Evolutionary conservation across 2,888 invertebrate species (phyloP).

Genomic region (Smittia aterrima): DNA sequence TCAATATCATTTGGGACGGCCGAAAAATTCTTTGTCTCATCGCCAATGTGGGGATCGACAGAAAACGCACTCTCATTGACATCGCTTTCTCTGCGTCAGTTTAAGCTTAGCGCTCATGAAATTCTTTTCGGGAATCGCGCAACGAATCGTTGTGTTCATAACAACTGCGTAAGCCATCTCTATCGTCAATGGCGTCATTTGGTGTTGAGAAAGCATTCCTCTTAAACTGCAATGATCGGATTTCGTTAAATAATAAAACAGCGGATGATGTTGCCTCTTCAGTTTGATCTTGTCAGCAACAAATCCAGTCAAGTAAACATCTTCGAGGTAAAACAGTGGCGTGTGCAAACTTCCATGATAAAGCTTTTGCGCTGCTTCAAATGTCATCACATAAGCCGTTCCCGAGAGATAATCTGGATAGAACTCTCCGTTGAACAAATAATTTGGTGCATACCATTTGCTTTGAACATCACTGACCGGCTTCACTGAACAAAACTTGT

Average conservation of each 20-base stretch:
- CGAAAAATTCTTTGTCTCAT: neutral
- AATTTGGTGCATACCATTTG: constrained; percentile 82
- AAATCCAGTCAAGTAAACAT: constrained; percentile 73
- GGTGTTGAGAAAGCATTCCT: constrained; percentile 59
- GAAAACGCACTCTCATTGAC: constrained; percentile 24
- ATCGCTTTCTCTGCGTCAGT: constrained; percentile 25
- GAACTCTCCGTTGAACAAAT: constrained; percentile 68
- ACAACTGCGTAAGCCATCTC: constrained; percentile 51
- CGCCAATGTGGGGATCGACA: neutral
- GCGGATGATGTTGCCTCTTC: constrained; percentile 62
- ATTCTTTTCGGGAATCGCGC: constrained; percentile 50
- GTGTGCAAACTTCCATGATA: constrained; percentile 67
- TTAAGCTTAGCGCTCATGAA: constrained; percentile 44
- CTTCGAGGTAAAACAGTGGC: constrained; percentile 73
- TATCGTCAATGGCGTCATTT: constrained; percentile 56
- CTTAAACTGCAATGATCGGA: constrained; percentile 57
- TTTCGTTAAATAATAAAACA: constrained; percentile 61
- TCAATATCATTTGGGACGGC: neutral
- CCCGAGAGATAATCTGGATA: constrained; percentile 83
- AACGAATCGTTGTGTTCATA: constrained; percentile 49
- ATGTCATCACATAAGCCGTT: constrained; percentile 74
- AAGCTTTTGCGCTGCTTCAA: constrained; percentile 63
- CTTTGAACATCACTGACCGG: constrained; percentile 71
- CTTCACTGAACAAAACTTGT: constrained; percentile 73
- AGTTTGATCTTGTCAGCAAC: constrained; percentile 59